These are phyloP conservation scores for Eufriesea mexicana DNA, from an alignment of 1,140 invertebrate species.

Conservation along the genomic window DNA sequence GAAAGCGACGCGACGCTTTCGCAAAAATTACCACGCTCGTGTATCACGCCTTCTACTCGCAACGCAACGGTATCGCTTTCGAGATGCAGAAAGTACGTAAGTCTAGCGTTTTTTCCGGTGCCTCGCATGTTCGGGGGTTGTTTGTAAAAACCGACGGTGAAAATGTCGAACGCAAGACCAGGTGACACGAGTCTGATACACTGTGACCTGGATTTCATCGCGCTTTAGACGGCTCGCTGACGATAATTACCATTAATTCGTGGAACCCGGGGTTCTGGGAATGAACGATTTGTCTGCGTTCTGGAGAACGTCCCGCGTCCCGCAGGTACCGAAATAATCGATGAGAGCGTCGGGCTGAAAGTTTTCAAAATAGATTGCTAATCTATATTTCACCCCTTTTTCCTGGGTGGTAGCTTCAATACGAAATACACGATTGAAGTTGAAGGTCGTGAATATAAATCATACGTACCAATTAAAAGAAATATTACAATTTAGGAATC, in stretches of 20 bases:
- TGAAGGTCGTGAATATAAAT: too few species aligned
- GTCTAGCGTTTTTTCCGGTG: too few species aligned
- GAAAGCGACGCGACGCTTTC: constrained; percentile 18
- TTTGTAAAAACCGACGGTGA: too few species aligned
- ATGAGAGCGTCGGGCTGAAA: not conserved
- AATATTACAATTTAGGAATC: too few species aligned
- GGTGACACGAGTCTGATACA: too few species aligned
- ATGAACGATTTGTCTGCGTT: not conserved
- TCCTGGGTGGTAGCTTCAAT: not conserved
- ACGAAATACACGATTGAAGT: too few species aligned
- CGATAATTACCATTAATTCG: not conserved
- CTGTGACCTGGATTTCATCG: not conserved
- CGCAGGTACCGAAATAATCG: not conserved
- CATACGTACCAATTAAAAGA: too few species aligned
- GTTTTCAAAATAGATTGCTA: not conserved
- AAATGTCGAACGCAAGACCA: not conserved
- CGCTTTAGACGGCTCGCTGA: not conserved
- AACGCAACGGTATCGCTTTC: not conserved
- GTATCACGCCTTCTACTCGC: not conserved
- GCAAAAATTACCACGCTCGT: not conserved
- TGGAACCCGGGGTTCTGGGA: not conserved
- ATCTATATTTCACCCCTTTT: not conserved
- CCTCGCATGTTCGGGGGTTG: too few species aligned
- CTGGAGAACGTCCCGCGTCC: not conserved
- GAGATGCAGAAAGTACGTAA: too few species aligned